phyloP scores from a whole-genome alignment of 2,113 vertebrate species.

The Echinops telfairi region DNA sequence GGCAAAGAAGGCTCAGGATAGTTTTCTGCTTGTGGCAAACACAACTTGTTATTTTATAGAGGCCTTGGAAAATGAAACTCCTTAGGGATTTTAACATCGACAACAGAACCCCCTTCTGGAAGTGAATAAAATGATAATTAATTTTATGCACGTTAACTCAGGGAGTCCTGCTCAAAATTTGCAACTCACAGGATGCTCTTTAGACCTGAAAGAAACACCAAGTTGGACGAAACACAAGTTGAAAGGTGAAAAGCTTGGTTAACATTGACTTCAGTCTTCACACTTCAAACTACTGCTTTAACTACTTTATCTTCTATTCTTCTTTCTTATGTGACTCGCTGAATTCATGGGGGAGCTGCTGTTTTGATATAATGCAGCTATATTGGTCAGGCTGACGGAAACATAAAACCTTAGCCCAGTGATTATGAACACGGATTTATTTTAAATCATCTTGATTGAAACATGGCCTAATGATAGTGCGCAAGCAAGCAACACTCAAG shows the following conservation, averaged over 20 bases:
- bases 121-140: conserved; percentile 72
- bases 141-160: conserved; percentile 73
- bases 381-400: not conserved
- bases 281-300: not conserved
- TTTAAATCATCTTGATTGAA: conserved; percentile 35
- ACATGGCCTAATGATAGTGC: not conserved
- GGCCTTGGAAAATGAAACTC: conserved; percentile 62
- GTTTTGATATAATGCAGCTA: not conserved
- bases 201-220: conserved; percentile 1
- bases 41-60: conserved; percentile 68
- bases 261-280: not conserved
- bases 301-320: not conserved
- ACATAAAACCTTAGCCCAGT: not conserved
- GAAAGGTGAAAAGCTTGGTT: conserved; percentile 18
- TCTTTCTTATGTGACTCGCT: not conserved
- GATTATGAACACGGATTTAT: not conserved
- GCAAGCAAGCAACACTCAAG: not conserved
- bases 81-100: conserved; percentile 62
- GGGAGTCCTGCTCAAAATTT: conserved; percentile 43
- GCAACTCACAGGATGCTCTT: conserved; percentile 27
- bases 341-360: not conserved
- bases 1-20: conserved; percentile 44
- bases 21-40: conserved; percentile 70
- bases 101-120: conserved; percentile 60
- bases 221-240: not conserved